A percentile compares a stretch with the other conserved stretches of the same genome.
phyloP scores from a whole-genome alignment of 2,797 vertebrate genomes.

The Liparis tanakae region DNA sequence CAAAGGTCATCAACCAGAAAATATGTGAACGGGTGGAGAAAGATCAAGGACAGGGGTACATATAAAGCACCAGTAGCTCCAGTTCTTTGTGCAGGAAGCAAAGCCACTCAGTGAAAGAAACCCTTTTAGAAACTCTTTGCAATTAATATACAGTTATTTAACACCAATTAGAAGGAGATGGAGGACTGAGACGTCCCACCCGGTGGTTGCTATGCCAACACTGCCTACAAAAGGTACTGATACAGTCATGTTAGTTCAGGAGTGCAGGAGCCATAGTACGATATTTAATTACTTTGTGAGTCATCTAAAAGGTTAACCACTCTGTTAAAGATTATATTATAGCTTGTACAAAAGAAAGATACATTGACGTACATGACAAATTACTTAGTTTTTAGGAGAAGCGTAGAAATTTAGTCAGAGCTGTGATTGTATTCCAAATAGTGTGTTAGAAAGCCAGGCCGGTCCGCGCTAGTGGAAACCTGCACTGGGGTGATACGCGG shows the following conservation, averaged over 20 bases:
- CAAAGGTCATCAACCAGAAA: not conserved
- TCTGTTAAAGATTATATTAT: not conserved
- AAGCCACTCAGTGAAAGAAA: slow-evolving; percentile 4
- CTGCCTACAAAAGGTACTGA: not conserved
- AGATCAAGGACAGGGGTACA: not conserved
- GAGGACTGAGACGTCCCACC: slow-evolving; percentile 15
- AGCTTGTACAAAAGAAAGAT: not conserved
- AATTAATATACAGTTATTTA: slow-evolving; percentile 33
- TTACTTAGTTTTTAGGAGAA: not conserved
- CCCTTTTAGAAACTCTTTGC: not conserved
- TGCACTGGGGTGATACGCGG: no score
- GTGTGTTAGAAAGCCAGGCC: not conserved
- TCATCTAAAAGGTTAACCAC: not conserved
- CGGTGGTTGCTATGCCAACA: slow-evolving; percentile 27
- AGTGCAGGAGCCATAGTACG: not conserved
- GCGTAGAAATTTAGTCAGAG: no score
- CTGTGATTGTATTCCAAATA: not conserved
- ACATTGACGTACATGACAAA: not conserved
- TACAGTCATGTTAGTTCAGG: not conserved
- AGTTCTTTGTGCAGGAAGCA: not conserved
- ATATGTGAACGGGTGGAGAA: not conserved
- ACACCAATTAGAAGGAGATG: slow-evolving; percentile 27
- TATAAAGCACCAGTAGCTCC: not conserved
- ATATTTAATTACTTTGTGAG: not conserved
- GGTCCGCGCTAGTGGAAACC: not conserved